phyloP scores from a whole-genome alignment of 2,888 invertebrate species.

The Diaphora mendica region DNA sequence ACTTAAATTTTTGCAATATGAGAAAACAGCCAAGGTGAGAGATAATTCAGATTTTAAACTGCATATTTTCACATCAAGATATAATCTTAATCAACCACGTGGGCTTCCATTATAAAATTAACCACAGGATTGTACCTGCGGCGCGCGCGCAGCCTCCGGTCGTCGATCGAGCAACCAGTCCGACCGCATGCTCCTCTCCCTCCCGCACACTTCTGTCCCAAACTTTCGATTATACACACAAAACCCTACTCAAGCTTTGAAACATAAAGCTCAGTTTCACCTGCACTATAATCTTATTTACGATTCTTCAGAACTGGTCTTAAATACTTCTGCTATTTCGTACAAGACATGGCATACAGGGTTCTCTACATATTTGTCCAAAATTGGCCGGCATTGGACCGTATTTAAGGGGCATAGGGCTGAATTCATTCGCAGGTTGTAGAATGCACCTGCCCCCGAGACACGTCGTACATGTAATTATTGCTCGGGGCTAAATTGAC shows the following conservation, averaged over 20 bases:
- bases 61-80: constrained; percentile 58
- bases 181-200: constrained; percentile 76
- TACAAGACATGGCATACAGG: constrained; percentile 79
- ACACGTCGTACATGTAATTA: constrained; percentile 69
- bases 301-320: constrained; percentile 46
- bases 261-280: constrained; percentile 45
- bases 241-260: constrained; percentile 54
- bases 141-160: constrained; percentile 84
- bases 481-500: constrained; percentile 66
- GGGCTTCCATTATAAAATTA: constrained; percentile 68
- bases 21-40: constrained; percentile 38
- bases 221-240: constrained; percentile 61
- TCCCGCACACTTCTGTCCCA: constrained; percentile 68
- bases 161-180: constrained; percentile 85
- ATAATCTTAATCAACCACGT: constrained; percentile 61
- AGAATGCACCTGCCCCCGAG: constrained; percentile 74
- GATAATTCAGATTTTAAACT: constrained; percentile 53
- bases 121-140: constrained; percentile 67
- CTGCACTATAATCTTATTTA: constrained; percentile 41
- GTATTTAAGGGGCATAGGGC: constrained; percentile 63
- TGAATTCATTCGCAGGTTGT: constrained; percentile 49
- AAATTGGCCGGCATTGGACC: constrained; percentile 65
- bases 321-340: constrained; percentile 72
- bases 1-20: constrained; percentile 15
- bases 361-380: constrained; percentile 78